phyloP scores from a whole-genome alignment of 1,140 invertebrate species.

The Drosophila yakuba region DNA sequence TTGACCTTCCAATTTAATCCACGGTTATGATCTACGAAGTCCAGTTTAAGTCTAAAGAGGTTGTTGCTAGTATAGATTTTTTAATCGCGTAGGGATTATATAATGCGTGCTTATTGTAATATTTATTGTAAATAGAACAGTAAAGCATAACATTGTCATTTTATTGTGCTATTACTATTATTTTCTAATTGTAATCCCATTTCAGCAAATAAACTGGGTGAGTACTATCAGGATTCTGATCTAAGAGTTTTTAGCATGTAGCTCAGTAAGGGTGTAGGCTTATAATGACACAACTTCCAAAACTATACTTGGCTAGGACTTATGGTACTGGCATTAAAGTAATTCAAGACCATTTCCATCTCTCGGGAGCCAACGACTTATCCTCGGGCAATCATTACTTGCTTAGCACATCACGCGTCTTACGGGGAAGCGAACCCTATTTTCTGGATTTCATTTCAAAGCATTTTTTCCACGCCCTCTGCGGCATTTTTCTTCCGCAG shows the following conservation, averaged over 20 bases:
- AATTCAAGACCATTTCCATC: background rate
- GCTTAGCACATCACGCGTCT: slow-evolving; percentile 13
- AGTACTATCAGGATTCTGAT: too few species aligned
- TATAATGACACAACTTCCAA: background rate
- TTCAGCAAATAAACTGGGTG: too few species aligned
- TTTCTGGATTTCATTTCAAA: slow-evolving; percentile 32
- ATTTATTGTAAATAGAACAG: too few species aligned
- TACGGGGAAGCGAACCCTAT: slow-evolving; percentile 21
- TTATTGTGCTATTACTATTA: too few species aligned
- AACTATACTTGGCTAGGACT: background rate
- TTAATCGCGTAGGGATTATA: too few species aligned
- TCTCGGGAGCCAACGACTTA: background rate
- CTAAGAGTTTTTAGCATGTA: too few species aligned
- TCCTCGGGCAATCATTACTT: slow-evolving; percentile 17
- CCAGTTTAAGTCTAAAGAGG: too few species aligned
- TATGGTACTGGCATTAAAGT: background rate
- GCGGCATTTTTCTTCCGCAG: slow-evolving; percentile 65
- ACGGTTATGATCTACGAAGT: background rate
- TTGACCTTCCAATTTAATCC: background rate
- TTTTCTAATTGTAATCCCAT: too few species aligned
- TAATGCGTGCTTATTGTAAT: too few species aligned
- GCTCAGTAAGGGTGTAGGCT: too few species aligned
- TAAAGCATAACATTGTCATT: too few species aligned
- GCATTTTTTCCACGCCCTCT: slow-evolving; percentile 27
- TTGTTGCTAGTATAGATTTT: too few species aligned